These are phyloP conservation scores for Leptatherina wallacei DNA, from an alignment of 2,797 vertebrate genomes.

Conservation along the genomic window DNA sequence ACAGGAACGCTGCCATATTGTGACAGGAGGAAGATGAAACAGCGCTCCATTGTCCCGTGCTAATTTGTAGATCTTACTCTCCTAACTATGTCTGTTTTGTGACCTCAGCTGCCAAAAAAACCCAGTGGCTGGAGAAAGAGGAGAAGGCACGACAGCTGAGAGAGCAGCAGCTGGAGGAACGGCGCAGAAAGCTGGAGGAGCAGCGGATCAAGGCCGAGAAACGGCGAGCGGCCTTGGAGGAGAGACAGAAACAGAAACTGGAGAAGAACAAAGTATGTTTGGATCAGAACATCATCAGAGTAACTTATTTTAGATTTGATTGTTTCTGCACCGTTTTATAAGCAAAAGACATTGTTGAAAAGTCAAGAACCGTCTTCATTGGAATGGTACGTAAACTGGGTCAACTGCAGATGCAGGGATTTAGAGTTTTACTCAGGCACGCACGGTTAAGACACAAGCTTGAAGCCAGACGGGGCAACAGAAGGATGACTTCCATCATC, in stretches of 20 bases:
- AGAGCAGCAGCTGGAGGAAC: slow-evolving; percentile 94
- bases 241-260: slow-evolving; percentile 93
- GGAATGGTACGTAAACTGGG: not conserved
- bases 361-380: not conserved
- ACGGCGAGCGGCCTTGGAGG: slow-evolving; percentile 88
- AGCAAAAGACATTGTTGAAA: not conserved
- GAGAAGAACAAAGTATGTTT: slow-evolving; percentile 94
- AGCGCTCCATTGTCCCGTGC: not conserved
- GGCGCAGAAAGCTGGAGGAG: slow-evolving; percentile 89
- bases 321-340: not conserved
- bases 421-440: slow-evolving; percentile 25
- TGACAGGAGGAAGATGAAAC: not conserved
- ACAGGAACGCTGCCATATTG: not conserved
- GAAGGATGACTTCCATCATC: not conserved
- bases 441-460: not conserved
- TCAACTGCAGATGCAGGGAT: slow-evolving; percentile 23
- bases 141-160: slow-evolving; percentile 91
- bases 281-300: not conserved
- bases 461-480: slow-evolving; percentile 5
- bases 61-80: not conserved
- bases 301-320: not conserved
- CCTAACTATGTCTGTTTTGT: slow-evolving; percentile 26
- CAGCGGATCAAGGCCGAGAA: slow-evolving; percentile 92
- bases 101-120: slow-evolving; percentile 90
- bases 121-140: slow-evolving; percentile 96